phyloP scores from a whole-genome alignment of 2,113 vertebrate species.

The Sceloporus tristichus region DNA sequence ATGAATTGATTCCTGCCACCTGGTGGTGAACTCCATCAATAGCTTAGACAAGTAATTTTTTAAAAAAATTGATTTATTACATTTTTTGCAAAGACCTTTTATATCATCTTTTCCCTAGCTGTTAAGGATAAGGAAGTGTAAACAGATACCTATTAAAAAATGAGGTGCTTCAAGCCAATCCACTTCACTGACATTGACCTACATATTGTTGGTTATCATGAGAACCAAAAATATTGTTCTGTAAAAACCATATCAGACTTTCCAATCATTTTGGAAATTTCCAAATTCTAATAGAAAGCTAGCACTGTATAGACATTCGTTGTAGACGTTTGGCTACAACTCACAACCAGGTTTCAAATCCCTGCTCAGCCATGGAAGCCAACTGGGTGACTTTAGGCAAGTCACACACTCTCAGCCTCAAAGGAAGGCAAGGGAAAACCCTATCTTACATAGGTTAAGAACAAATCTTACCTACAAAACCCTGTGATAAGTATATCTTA shows the following conservation, averaged over 20 bases:
- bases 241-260: neutral
- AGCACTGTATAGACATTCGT: no score
- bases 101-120: no score
- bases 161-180: neutral
- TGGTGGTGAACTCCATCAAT: constrained; percentile 28
- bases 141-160: neutral
- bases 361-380: no score
- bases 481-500: no score
- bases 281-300: neutral
- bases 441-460: no score
- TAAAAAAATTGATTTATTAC: no score
- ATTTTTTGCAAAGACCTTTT: neutral
- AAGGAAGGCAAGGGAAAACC: no score
- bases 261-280: neutral
- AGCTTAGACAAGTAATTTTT: neutral
- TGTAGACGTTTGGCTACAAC: no score
- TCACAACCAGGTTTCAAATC: no score
- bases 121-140: neutral
- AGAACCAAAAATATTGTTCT: neutral
- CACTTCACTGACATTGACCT: neutral
- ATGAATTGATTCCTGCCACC: constrained; percentile 41
- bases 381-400: no score
- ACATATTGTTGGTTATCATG: neutral
- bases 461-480: no score
- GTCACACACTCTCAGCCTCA: no score